Evolutionary conservation across 2,888 invertebrate species (phyloP).

Genomic region (Aphodius sticticus): DNA sequence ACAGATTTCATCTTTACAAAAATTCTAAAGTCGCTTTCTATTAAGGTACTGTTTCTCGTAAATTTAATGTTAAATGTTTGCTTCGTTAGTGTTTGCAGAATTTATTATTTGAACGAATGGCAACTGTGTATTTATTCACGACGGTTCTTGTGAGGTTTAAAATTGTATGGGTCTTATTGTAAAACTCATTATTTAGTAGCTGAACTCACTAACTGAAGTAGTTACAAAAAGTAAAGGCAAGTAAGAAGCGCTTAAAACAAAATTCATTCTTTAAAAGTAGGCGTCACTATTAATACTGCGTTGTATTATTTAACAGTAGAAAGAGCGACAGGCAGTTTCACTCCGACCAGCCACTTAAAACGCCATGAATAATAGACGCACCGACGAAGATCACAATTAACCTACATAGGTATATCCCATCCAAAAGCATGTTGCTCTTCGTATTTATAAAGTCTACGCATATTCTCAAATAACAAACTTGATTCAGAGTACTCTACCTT

Average conservation of each 20-base stretch:
- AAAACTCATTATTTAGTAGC: background rate
- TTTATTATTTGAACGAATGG: no score
- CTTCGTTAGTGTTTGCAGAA: no score
- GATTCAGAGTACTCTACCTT: no score
- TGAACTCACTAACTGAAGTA: background rate
- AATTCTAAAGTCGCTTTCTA: background rate
- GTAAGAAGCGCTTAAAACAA: background rate
- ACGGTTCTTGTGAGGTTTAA: no score
- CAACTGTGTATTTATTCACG: no score
- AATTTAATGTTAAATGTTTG: no score
- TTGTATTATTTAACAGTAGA: background rate
- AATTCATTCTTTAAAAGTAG: background rate
- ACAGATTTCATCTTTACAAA: slow-evolving; percentile 21
- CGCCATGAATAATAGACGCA: background rate
- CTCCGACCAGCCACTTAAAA: background rate
- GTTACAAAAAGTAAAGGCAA: background rate
- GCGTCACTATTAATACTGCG: background rate
- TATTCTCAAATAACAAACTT: no score
- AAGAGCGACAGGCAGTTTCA: background rate
- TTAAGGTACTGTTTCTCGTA: no score
- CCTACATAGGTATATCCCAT: background rate
- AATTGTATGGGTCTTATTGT: no score
- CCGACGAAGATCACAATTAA: background rate
- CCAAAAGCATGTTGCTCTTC: background rate
- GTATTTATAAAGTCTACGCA: no score